Conservation (phyloP, 2,797 vertebrate genomes). For the Melopsittacus undulatus region DNA sequence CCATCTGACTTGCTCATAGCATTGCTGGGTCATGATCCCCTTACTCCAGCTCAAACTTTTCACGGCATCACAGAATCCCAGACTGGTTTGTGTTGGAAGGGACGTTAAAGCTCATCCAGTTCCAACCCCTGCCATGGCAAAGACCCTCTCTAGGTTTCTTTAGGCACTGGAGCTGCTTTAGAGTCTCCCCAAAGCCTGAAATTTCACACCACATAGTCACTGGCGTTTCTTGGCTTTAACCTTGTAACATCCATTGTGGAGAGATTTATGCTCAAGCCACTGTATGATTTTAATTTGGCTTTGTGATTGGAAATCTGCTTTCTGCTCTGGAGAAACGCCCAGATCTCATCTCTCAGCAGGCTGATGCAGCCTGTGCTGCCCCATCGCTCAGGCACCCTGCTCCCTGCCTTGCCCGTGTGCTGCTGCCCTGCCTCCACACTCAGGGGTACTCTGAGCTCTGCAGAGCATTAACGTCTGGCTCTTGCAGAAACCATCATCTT, state of each 20-base stretch:
- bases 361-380: not conserved
- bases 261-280: not conserved
- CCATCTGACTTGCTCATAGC: fast-evolving
- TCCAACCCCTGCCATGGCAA: not conserved
- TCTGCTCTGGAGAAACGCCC: not conserved
- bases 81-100: not conserved
- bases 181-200: not conserved
- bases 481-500: not conserved
- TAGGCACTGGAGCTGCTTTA: not conserved
- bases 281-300: not conserved
- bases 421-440: not conserved
- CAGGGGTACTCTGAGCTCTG: not conserved
- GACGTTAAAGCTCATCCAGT: not conserved
- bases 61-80: not conserved
- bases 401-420: fast-evolving
- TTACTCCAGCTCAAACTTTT: not conserved
- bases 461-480: not conserved
- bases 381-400: not conserved
- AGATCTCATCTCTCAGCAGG: not conserved
- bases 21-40: not conserved
- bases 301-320: not conserved
- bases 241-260: not conserved
- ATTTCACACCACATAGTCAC: not conserved
- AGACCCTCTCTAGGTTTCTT: not conserved
- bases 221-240: not conserved